phyloP scores from a whole-genome alignment of 1,140 invertebrate genomes.

The Drosophila sp. region DNA sequence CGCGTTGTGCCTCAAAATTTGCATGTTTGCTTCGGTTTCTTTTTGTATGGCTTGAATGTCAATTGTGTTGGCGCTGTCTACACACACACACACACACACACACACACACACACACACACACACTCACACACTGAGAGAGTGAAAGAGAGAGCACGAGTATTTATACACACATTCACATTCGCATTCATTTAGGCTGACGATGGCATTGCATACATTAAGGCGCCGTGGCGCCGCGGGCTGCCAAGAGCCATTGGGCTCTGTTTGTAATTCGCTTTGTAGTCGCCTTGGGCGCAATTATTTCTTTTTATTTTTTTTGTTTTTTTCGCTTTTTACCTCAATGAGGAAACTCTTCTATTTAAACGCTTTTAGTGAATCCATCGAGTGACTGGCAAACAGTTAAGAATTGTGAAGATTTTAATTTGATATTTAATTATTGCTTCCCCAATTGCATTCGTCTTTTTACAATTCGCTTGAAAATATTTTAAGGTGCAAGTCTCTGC shows the following conservation, averaged over 20 bases:
- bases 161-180: constrained; percentile 49
- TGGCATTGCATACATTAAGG: constrained; percentile 71
- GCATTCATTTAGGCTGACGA: constrained; percentile 73
- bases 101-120: constrained; percentile 25
- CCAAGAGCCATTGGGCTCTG: constrained; percentile 63
- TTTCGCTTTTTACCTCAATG: constrained; percentile 14
- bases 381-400: constrained; percentile 73
- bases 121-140: constrained; percentile 56
- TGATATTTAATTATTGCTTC: constrained; percentile 13
- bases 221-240: constrained; percentile 41
- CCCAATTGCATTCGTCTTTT: background rate
- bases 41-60: constrained; percentile 62
- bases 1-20: constrained; percentile 63
- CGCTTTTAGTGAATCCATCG: constrained; percentile 68
- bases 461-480: too few relatives aligned
- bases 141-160: constrained; percentile 12
- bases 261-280: constrained; percentile 82
- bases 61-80: constrained; percentile 60
- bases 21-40: constrained; percentile 70
- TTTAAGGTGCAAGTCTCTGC: constrained; percentile 12
- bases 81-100: constrained; percentile 28
- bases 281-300: constrained; percentile 80
- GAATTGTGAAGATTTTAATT: constrained; percentile 63
- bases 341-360: constrained; percentile 59
- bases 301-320: constrained; percentile 53